Conservation (phyloP, 2,888 invertebrate species). For the Leptinotarsa peninsularis region DNA sequence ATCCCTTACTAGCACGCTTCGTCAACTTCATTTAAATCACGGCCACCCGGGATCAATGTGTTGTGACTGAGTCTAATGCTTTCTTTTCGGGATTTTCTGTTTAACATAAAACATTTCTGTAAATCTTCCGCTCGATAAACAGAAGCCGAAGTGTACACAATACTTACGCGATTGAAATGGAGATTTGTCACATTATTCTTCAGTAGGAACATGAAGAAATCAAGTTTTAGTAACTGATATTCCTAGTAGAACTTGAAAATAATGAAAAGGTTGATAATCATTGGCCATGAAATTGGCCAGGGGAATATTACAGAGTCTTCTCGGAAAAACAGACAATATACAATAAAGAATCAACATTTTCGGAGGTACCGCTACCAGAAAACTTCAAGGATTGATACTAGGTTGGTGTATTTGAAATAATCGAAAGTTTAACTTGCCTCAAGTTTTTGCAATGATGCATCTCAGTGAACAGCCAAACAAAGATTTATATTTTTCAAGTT, state of each 20-base stretch:
- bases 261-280: neutral
- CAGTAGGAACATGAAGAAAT: neutral
- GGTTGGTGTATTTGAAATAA: too few species aligned
- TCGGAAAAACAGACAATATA: too few species aligned
- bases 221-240: neutral
- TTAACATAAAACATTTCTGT: constrained; percentile 16
- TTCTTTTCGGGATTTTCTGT: constrained; percentile 41
- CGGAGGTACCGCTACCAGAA: too few species aligned
- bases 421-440: too few species aligned
- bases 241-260: neutral
- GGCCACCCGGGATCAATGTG: constrained; percentile 54
- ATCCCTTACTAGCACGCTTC: constrained; percentile 53
- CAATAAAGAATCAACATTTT: too few species aligned
- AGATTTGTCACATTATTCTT: neutral
- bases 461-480: too few species aligned
- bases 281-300: neutral
- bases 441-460: too few species aligned
- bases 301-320: neutral
- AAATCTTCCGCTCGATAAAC: constrained; percentile 19
- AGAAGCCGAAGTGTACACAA: constrained; percentile 14
- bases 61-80: constrained; percentile 44
- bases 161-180: constrained; percentile 6
- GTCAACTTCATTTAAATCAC: constrained; percentile 56
- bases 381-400: too few species aligned
- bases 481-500: too few species aligned